phyloP scores from a whole-genome alignment of 2,888 invertebrate species.

The Gastrophysa polygoni region DNA sequence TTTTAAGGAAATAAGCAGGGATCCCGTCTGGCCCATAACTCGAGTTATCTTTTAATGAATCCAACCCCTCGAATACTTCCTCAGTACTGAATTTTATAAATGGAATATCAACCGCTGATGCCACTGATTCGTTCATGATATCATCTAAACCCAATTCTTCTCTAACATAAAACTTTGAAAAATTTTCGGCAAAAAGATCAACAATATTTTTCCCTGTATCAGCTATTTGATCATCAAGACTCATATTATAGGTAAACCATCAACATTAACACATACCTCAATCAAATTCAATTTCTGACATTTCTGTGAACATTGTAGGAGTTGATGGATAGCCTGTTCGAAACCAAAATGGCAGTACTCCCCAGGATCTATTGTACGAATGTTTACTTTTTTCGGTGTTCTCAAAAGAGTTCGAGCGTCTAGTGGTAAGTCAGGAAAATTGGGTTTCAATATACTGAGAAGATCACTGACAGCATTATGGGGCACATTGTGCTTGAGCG shows the following conservation, averaged over 20 bases:
- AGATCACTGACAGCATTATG: background rate
- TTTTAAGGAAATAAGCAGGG: too few species aligned
- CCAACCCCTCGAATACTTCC: too few species aligned
- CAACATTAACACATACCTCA: background rate
- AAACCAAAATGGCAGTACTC: constrained; percentile 3
- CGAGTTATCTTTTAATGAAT: too few species aligned
- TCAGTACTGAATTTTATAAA: too few species aligned
- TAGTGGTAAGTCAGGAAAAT: background rate
- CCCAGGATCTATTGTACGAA: background rate
- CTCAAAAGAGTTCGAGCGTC: background rate
- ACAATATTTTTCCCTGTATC: too few species aligned
- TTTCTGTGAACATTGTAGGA: background rate
- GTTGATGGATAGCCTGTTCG: background rate
- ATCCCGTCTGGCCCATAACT: too few species aligned
- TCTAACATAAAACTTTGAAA: too few species aligned
- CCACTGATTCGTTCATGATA: too few species aligned
- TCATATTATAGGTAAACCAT: background rate
- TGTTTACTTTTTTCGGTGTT: background rate
- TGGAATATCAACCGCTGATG: too few species aligned
- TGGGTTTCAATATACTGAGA: background rate
- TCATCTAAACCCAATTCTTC: too few species aligned
- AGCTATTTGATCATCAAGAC: too few species aligned
- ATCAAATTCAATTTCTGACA: background rate
- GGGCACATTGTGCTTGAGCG: background rate
- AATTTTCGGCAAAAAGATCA: too few species aligned